A percentile compares a stretch with the other conserved stretches of the same genome.
Conservation (phyloP, 2,888 invertebrate genomes). For the Synergus umbraculus region DNA sequence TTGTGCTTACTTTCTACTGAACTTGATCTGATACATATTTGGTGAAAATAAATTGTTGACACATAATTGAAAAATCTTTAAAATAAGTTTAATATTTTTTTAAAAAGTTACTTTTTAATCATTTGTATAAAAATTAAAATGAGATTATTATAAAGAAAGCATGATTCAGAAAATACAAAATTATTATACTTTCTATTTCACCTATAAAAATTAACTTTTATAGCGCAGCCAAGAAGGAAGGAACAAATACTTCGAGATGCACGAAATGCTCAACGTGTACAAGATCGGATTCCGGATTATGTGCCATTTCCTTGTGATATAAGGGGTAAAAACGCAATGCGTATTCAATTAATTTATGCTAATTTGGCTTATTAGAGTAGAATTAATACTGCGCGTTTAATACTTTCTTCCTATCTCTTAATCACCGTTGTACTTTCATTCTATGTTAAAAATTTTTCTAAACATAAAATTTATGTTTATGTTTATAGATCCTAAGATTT, state of each 20-base stretch:
- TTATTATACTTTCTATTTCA: neutral
- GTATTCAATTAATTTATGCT: neutral
- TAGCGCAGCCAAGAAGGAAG: slow-evolving; percentile 58
- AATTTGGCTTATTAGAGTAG: neutral
- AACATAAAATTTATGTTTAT: neutral
- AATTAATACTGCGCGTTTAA: neutral
- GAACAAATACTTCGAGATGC: slow-evolving; percentile 50
- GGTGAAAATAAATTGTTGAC: neutral
- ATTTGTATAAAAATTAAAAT: neutral
- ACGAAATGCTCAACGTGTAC: slow-evolving; percentile 51
- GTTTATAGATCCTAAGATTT: neutral
- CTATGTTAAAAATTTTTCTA: neutral
- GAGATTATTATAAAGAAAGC: neutral
- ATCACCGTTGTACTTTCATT: neutral
- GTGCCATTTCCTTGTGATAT: slow-evolving; percentile 68
- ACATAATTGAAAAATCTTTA: neutral
- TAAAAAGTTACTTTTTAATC: no score
- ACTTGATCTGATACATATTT: neutral
- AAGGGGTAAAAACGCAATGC: slow-evolving; percentile 60
- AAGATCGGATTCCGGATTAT: slow-evolving; percentile 54
- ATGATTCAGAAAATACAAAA: neutral
- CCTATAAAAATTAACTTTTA: neutral
- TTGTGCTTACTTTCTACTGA: neutral
- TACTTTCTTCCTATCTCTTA: neutral
- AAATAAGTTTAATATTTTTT: neutral